phyloP scores from a whole-genome alignment of 2,888 invertebrate species.

The Macrophya alboannulata region DNA sequence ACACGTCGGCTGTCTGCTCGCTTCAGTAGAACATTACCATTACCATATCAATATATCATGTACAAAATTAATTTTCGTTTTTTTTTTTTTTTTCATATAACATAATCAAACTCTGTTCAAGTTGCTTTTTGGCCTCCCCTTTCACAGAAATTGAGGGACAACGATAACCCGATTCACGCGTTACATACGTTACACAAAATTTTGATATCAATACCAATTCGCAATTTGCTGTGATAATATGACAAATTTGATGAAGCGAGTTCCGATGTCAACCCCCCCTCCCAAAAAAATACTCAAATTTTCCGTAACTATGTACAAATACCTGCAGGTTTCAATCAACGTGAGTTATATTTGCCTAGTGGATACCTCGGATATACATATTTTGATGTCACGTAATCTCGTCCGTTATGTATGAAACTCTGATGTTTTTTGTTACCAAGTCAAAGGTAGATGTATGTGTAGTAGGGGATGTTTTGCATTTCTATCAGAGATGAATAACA shows the following conservation, averaged over 20 bases:
- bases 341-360: neutral
- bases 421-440: neutral
- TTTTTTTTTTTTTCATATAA: neutral
- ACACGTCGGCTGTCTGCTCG: neutral
- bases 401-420: neutral
- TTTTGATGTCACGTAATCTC: neutral
- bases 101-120: too few relatives aligned
- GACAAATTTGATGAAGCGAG: neutral
- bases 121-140: neutral
- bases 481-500: slow-evolving; percentile 16
- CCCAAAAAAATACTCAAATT: neutral
- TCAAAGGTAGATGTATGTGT: neutral
- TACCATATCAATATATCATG: neutral
- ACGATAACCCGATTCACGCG: neutral
- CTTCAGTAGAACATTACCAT: neutral
- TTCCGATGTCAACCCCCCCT: neutral
- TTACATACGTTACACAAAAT: neutral
- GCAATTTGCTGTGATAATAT: neutral
- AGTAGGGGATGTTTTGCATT: neutral
- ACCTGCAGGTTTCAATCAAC: neutral
- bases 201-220: neutral
- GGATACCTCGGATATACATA: neutral
- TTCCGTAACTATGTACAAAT: neutral
- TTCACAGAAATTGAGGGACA: neutral
- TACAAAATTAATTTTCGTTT: neutral